Conservation (phyloP, 1,140 invertebrate genomes). For the Drosophila triauraria region DNA sequence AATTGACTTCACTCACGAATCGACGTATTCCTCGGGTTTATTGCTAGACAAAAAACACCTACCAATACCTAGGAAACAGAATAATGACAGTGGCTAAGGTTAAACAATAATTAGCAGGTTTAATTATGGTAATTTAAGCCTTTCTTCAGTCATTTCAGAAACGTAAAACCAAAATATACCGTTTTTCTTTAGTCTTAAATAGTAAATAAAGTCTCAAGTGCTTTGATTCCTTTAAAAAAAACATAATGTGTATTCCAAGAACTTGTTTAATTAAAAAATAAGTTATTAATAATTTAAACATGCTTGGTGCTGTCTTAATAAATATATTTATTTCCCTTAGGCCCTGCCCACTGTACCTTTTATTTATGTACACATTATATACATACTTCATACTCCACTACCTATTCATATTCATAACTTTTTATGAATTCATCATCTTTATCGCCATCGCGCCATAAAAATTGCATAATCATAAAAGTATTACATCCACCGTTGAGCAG, state of each 20-base stretch:
- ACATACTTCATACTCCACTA: conserved; percentile 16
- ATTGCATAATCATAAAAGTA: conserved; percentile 73
- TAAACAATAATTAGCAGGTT: neutral
- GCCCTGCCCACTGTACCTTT: conserved; percentile 2
- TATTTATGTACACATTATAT: conserved; percentile 7
- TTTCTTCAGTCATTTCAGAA: neutral
- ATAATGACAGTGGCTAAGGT: neutral
- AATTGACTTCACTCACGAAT: conserved; percentile 75
- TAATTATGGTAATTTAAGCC: neutral
- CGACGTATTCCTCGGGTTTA: conserved; percentile 29
- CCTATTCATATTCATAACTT: conserved; percentile 70
- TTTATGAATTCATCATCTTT: conserved; percentile 73
- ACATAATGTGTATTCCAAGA: neutral
- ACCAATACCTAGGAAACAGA: neutral
- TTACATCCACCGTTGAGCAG: conserved; percentile 35
- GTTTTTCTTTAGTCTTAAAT: neutral
- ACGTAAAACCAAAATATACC: neutral
- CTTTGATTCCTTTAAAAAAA: neutral
- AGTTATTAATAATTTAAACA: neutral
- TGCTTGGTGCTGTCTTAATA: neutral
- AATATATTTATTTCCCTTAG: neutral
- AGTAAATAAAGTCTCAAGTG: neutral
- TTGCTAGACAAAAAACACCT: conserved; percentile 34
- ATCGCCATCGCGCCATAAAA: conserved; percentile 71
- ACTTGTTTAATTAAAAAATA: neutral